Base-by-base conservation (phyloP, 2,888 invertebrate species). In the Oxyteleia sp. region DNA sequence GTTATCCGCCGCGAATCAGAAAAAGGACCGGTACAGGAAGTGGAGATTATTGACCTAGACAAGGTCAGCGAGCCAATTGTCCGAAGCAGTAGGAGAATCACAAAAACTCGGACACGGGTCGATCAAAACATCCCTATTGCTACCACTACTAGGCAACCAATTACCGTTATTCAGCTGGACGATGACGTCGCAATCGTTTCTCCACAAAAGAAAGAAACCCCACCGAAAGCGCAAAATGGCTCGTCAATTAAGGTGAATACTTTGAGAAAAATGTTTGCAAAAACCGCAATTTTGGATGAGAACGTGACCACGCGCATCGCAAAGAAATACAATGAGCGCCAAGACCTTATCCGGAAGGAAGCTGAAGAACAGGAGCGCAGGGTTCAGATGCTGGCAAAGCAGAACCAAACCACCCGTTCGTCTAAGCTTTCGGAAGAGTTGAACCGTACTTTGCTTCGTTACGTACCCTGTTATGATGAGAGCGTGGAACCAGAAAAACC, bases 381-480 rank as follows among this genome's bases (percentile, higher is more conserved):
- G n/a, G n/a, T n/a, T n/a, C n/a, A n/a, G n/a, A n/a, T n/a, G n/a
- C n/a, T 93, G 2, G 85, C 92, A 0, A 89, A 90, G 61, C 89
- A 88, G 59, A 93, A 93, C 85, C 87, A 89, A 57, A 61, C 89
- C 8, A 87, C 85, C 2, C 84, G 92, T 11, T 90, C 92, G 66
- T 88, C 88, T 1, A 89, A 89, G 29, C 81, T 92, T 2, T 90
- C 91, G 53, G 89, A 91, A 11, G 89, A 91, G 2, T 71, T 92
- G 51, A 87, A 88, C 4, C 86, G 87, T 0, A 90, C 92, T 0
- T 88, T 92, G 89, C 86, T 89, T 38, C 63, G 91, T 1, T 89
- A 85, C 35, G 89, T 91, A 59, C 89, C 88, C 5, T 85, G 92
- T 32, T 64, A 92, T 0, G 91, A 93, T 43, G 93, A 92, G 29